Conservation (phyloP, 2,797 vertebrate species). For the Neosilurus mollespiculum region DNA sequence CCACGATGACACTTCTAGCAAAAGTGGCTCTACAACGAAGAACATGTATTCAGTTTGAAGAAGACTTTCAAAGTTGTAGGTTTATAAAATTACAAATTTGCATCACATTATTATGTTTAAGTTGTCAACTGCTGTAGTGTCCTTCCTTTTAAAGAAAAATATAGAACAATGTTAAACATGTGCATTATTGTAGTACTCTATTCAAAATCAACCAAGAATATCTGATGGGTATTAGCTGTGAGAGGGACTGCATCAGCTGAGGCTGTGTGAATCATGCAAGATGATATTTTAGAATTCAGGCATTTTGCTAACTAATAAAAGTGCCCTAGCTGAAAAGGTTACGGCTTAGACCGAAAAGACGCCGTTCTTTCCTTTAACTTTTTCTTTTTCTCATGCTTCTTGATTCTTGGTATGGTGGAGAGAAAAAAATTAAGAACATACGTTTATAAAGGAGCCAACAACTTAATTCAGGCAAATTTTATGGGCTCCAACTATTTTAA, state of each 20-base stretch:
- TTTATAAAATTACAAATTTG: constrained; percentile 75
- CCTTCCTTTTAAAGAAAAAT: constrained; percentile 69
- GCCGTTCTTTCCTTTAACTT: constrained; percentile 53
- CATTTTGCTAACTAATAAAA: constrained; percentile 63
- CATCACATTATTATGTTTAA: constrained; percentile 73
- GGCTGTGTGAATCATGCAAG: constrained; percentile 56
- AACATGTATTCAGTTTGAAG: constrained; percentile 83
- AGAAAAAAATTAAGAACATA: constrained; percentile 54
- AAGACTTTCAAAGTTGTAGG: constrained; percentile 70
- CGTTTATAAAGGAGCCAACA: constrained; percentile 48
- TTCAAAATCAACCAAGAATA: constrained; percentile 41
- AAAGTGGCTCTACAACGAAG: constrained; percentile 85
- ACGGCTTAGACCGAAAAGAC: constrained; percentile 59
- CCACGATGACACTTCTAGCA: constrained; percentile 84
- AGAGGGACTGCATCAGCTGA: constrained; percentile 49
- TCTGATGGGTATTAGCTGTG: constrained; percentile 37
- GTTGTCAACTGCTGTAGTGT: constrained; percentile 79
- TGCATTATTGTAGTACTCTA: constrained; percentile 62
- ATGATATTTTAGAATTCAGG: constrained; percentile 66
- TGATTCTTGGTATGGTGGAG: background rate
- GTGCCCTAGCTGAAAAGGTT: constrained; percentile 59
- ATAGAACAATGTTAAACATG: constrained; percentile 63
- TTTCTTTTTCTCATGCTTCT: constrained; percentile 60
- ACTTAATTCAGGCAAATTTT: constrained; percentile 61
- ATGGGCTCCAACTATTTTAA: constrained; percentile 69